These are phyloP conservation scores for Lamellibrachia luymesi DNA, from an alignment of 1,140 invertebrate genomes.

Conservation along the genomic window DNA sequence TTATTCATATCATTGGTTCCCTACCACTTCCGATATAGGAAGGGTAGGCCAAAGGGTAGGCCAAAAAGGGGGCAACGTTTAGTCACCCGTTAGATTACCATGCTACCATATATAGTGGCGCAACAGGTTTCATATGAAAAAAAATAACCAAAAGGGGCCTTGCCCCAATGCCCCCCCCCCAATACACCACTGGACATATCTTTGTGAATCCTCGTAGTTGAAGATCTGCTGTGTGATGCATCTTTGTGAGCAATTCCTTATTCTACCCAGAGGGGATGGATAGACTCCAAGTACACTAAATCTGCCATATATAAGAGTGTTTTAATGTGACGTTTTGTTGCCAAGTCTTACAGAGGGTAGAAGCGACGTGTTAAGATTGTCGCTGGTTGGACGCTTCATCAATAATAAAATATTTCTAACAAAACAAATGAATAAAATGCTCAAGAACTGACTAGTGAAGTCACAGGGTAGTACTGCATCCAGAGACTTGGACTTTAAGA, in stretches of 20 bases:
- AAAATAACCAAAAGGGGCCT: too few species aligned
- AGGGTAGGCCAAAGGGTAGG: too few species aligned
- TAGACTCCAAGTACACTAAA: not conserved
- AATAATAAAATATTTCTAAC: not conserved
- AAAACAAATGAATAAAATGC: too few species aligned
- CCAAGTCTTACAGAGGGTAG: not conserved
- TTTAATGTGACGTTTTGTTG: not conserved
- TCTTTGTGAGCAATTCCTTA: not conserved
- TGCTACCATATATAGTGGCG: too few species aligned
- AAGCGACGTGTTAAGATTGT: not conserved
- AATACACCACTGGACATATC: not conserved
- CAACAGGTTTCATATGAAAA: too few species aligned
- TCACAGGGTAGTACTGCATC: not conserved
- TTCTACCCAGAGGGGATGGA: not conserved
- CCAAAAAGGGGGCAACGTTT: too few species aligned
- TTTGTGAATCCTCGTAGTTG: not conserved
- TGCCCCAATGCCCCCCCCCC: too few species aligned
- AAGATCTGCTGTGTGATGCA: not conserved
- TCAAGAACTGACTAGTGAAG: not conserved
- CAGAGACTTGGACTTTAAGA: not conserved
- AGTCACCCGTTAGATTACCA: too few species aligned
- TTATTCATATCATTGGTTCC: not conserved
- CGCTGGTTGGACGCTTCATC: not conserved
- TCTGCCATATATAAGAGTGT: not conserved
- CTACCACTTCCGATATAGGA: not conserved